Evolutionary conservation across 2,113 vertebrate genomes (phyloP), one percentile per base, ranked within the genome.

Genomic region (Calyptommatus sinebrachiatus): DNA sequence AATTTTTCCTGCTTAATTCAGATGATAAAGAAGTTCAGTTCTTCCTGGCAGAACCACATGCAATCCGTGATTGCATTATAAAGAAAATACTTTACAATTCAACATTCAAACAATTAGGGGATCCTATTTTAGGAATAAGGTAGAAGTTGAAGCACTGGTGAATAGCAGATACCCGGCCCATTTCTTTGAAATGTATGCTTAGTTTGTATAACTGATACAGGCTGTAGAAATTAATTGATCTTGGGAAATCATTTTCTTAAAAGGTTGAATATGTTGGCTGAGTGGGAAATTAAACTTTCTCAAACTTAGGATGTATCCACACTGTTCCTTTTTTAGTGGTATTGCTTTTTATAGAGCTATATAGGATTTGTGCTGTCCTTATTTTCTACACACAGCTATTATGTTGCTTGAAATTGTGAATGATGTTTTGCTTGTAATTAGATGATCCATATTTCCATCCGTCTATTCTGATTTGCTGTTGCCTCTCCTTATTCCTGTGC

Each of bases 271-370:
- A 46, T 22, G 7, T 67, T 50, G 57, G 24, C 72, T 10, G 48
- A 79, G 48, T 26, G 12, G n/a, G 41, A 65, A 79, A 41, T 73
- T 66, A 67, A 16, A 70, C 74, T 80, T 75, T 77, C 62, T 62
- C 35, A 83, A 41, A 41, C 35, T 41, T 41, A 41, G 35, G 35
- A 41, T 41, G 35, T 41, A 41, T 41, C 35, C 35, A 41, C 3
- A 41, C 35, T 41, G 35, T 41, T 41, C 35, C 35, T 41, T 41
- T 41, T 41, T 41, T 41, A 41, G 35, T 41, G 35, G 35, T 41
- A 41, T 41, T 2, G 35, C 35, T 41, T 41, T 41, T 41, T 41
- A 41, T 41, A 41, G 35, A 41, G 35, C 35, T 41, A 41, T 41
- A 41, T 41, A 41, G 35, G 35, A 41, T 41, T 41, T 41, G 35